A percentile compares a stretch with the other conserved stretches of the same genome.
These are phyloP conservation scores for Machimus atricapillus DNA, from an alignment of 2,888 invertebrate genomes.

Conservation along the genomic window DNA sequence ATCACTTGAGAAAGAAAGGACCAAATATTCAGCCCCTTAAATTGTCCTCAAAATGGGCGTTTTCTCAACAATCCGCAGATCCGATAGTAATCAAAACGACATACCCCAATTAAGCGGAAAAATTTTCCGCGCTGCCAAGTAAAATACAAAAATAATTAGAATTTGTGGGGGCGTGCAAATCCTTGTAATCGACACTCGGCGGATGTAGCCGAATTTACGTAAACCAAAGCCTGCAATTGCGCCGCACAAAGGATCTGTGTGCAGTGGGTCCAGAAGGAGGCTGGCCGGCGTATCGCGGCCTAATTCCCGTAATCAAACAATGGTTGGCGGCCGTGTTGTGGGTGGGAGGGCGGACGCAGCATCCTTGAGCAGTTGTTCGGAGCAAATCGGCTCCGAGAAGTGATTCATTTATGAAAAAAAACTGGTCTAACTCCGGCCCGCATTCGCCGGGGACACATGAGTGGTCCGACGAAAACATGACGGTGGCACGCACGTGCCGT, in stretches of 20 bases:
- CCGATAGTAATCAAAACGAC: neutral
- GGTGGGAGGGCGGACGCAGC: neutral
- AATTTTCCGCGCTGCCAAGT: neutral
- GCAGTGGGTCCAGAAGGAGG: slow-evolving; percentile 8
- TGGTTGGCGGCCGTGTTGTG: neutral
- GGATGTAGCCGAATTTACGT: slow-evolving; percentile 21
- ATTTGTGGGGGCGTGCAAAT: slow-evolving; percentile 25
- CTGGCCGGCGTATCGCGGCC: neutral
- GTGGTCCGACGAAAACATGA: slow-evolving; percentile 39
- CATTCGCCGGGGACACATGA: neutral
- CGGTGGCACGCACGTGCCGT: slow-evolving; percentile 30
- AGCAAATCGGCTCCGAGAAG: slow-evolving; percentile 11
- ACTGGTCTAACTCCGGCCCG: neutral
- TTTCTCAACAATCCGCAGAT: neutral
- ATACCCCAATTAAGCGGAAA: neutral
- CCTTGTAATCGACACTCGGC: slow-evolving; percentile 37
- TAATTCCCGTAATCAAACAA: slow-evolving; percentile 32
- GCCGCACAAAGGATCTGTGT: neutral
- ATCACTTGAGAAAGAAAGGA: neutral
- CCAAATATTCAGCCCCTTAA: neutral
- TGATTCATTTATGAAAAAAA: slow-evolving; percentile 24
- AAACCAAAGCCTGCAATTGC: slow-evolving; percentile 27
- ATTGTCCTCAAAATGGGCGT: neutral
- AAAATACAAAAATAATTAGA: slow-evolving; percentile 33
- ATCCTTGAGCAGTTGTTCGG: neutral